Base-by-base conservation (phyloP, 1,140 invertebrate species). In the Brachionus paranguensis region DNA sequence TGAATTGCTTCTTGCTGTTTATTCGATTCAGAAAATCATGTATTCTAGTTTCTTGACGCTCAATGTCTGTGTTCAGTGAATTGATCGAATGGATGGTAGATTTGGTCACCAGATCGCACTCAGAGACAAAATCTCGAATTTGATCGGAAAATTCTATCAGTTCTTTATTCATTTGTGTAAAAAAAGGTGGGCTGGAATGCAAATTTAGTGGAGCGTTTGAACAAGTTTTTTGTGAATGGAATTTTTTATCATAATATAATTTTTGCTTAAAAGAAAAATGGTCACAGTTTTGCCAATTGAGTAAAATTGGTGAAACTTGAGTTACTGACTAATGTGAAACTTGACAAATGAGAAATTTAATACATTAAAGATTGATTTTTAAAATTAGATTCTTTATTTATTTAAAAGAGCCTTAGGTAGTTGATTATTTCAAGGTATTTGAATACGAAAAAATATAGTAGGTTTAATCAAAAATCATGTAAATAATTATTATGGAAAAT, bases 221-320 rank as follows among this genome's bases (percentile, higher is more conserved):
- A 41, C 1, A 17, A 72, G 41, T 3, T 17, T 41, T 41, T 43
- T 45, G 33, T 72, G 68, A 72, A 41, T 72, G 68, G 68, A 72
- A 72, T 72, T 41, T 72, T 72, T 72, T 72, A 72, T 72, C 41
- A 72, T 72, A 72, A 72, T 72, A 20, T 33, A 70, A 70, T 37
- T 33, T 70, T 70, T 43, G 41, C 68, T 29, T 37, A 37, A 37
- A 37, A 29, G 14, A 29, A 37, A 72, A 72, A 37, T 41, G 68
- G 33, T 41, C 29, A 41, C 12, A 72, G 14, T 29, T 41, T 72
- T 72, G 29, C 29, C 29, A 37, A 72, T 41, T 72, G 17, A 72
- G 11, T 37, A n/a, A 41, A 1, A 72, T n/a, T 37, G 29, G 20
- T 12, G 41, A 72, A 72, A 72, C 33, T 72, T 72, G 29, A 41